phyloP scores from a whole-genome alignment of 2,888 invertebrate genomes.

The Andrena fulva region DNA sequence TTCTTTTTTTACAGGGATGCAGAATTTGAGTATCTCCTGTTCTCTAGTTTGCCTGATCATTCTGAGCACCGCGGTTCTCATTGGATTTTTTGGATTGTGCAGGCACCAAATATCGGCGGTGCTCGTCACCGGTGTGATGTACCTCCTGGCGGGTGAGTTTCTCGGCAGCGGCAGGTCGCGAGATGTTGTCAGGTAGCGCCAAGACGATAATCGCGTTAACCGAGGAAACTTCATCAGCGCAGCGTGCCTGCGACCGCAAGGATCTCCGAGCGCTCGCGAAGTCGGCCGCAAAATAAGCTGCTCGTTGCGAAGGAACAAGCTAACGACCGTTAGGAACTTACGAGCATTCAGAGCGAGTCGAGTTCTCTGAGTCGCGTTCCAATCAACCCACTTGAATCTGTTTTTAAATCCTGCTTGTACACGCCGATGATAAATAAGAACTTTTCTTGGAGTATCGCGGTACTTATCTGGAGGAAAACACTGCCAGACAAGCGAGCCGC shows the following conservation, averaged over 20 bases:
- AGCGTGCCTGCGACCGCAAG: constrained; percentile 23
- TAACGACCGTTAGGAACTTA: constrained; percentile 2
- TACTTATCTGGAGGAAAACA: no score
- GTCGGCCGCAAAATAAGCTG: constrained; percentile 30
- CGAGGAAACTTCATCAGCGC: constrained; percentile 28
- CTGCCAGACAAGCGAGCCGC: no score
- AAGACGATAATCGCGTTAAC: constrained; percentile 22
- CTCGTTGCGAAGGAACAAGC: background rate
- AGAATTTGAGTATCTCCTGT: constrained; percentile 97
- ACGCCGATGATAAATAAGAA: no score
- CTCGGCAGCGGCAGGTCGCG: background rate
- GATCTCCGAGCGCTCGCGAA: constrained; percentile 25
- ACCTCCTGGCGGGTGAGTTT: constrained; percentile 93
- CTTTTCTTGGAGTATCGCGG: no score
- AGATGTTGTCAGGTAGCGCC: background rate
- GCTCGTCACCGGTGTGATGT: constrained; percentile 97
- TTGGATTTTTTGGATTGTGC: constrained; percentile 95
- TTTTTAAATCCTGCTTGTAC: no score
- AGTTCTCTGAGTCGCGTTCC: background rate
- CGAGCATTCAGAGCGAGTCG: background rate
- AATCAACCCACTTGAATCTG: background rate
- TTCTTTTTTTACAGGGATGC: constrained; percentile 90
- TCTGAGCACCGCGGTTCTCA: constrained; percentile 93
- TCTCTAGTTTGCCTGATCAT: constrained; percentile 96
- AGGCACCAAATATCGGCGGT: constrained; percentile 97